Evolutionary conservation across 2,113 vertebrate genomes (phyloP), one percentile per base, ranked within the genome.

Genomic region (Amphiprion ocellaris): DNA sequence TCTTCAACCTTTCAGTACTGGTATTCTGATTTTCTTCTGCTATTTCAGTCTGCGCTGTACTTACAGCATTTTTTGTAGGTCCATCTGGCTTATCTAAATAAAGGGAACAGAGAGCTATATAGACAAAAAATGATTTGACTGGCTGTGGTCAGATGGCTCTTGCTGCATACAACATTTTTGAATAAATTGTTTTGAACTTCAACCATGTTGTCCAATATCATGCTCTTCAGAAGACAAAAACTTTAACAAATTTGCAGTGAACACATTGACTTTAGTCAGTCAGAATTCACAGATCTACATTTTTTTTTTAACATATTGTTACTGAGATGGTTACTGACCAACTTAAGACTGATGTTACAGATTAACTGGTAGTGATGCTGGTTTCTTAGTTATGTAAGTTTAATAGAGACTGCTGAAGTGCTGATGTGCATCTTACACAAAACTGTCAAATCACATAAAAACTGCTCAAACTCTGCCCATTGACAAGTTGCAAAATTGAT

Each of bases 271-370:
- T 54, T 24, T 15, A 44, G 11, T 15, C 41, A 44, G 12, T 15
- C 2, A 0, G 41, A 15, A 14, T 14, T 44, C 41, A 65, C 10
- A n/a, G 5, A 64, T 53, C 14, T 11, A 39, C 24, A 10, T 28
- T 46, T 23, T 33, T 2, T 33, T 26, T 12, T 14, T 1, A 26
- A 14, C 41, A 44, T 12, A 1, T 69, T 74, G 14, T 59, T 71
- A 10, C 2, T 21, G 17, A 41, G 16, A 28, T 55, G 15, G 39
- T 41, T 2, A 63, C 19, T 23, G 12, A 15, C 10, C 7, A 52
- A 39, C 59, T 59, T 44, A 54, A 62, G 11, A 44, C 41, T 15
- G 26, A 44, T n/a, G 41, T 68, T 67, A 75, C 5, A 79, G 5
- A 60, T 69, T 28, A 60, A 77, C 47, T 50, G 15, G 12, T 44